Percentiles rank a stretch among this genome's conserved stretches.
phyloP scores from a whole-genome alignment of 2,888 invertebrate species.

The Hedya salicella region DNA sequence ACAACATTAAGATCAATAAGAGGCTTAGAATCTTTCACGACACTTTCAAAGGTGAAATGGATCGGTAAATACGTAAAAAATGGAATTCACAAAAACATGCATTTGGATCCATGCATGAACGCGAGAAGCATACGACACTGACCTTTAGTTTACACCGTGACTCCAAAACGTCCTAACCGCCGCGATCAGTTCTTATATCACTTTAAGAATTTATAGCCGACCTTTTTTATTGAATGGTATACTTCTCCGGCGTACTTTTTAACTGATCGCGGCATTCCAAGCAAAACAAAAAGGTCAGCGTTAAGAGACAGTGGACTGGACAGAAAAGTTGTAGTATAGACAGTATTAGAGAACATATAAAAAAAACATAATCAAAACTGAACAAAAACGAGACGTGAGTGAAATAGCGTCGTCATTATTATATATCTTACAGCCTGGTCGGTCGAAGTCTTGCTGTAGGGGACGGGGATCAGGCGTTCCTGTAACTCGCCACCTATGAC shows the following conservation, averaged over 20 bases:
- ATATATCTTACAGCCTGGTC: constrained; percentile 99
- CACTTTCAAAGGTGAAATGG: constrained; percentile 17
- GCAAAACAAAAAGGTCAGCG: constrained; percentile 67
- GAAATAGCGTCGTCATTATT: constrained; percentile 69
- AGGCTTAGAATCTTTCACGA: constrained; percentile 31
- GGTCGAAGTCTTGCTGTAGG: constrained; percentile 99
- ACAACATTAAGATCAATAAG: constrained; percentile 32
- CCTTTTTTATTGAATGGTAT: too few species aligned
- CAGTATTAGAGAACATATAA: constrained; percentile 71
- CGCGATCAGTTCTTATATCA: constrained; percentile 18
- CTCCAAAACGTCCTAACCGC: constrained; percentile 8
- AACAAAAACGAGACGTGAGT: constrained; percentile 66
- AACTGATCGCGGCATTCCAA: constrained; percentile 26
- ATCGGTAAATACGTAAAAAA: constrained; percentile 15
- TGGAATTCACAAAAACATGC: constrained; percentile 35
- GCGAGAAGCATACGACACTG: constrained; percentile 36
- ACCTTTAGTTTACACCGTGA: constrained; percentile 34
- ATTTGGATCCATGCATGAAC: constrained; percentile 36
- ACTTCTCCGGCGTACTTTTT: too few species aligned
- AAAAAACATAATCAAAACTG: constrained; percentile 66
- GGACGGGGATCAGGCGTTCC: constrained; percentile 99
- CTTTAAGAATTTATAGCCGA: background rate
- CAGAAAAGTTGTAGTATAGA: constrained; percentile 73
- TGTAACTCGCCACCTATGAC: constrained; percentile 99
- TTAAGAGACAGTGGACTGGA: constrained; percentile 62